Base-by-base conservation (phyloP, 1,140 invertebrate species). In the Matsumurasca onukii region DNA sequence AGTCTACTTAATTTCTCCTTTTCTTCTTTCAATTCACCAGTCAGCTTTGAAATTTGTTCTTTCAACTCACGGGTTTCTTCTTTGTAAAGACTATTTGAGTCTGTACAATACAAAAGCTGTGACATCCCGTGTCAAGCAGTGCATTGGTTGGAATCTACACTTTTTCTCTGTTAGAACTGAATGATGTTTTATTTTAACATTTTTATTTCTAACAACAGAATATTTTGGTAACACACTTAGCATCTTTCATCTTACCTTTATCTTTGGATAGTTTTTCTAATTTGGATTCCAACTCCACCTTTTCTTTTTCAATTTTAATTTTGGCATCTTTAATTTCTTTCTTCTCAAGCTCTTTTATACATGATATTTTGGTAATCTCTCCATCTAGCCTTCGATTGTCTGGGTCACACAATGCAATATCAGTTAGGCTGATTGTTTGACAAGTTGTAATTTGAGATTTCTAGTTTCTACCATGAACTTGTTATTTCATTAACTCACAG, bases 251-350 rank as follows among this genome's bases (percentile, higher is more conserved):
- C 72, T 70, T 69, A 74, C 74, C 73, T 30, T 76, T 64, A 71
- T 79, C 78, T 9, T 69, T 77, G 78, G 82, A 84, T 31, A 77
- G 77, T 77, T 84, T 85, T 70, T 81, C 82, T 64, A 80, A 79
- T 74, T 83, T 78, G 13, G 75, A 75, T 0, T 77, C 72, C 2
- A 83, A 72, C 66, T 82, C 79, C 45, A 78, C 80, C 49, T 78
- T 70, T 25, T 78, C 69, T 69, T 74, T 76, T 79, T 82, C 74
- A 78, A 76, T 70, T 80, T 82, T 75, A 70, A 73, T 73, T 22
- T 72, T 75, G 9, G 65, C 59, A 31, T 74, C 69, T 62, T 73
- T 70, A 20, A 72, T 61, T 39, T 22, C 55, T 59, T 59, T 59
- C 51, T 70, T 67, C 45, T 67, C 52, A 12, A 67, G 31, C 31